Evolutionary conservation across 2,888 invertebrate species (phyloP).

Genomic region (Calameuta filiformis): DNA sequence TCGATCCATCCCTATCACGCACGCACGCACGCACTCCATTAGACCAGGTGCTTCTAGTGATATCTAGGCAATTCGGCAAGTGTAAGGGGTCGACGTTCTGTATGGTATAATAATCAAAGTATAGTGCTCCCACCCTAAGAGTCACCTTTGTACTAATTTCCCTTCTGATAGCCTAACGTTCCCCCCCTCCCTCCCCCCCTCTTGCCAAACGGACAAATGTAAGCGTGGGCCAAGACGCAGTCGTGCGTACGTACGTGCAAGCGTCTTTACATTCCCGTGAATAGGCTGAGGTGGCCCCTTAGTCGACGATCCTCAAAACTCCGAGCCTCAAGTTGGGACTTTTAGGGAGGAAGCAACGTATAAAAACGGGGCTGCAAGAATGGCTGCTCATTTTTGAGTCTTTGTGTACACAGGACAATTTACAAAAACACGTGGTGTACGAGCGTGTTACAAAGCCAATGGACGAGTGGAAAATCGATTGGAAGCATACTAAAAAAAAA

Average conservation of each 20-base stretch:
- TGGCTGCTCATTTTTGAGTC: not conserved
- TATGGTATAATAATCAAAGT: not conserved
- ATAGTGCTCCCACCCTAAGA: no score
- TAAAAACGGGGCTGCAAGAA: not conserved
- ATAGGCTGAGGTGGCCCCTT: no score
- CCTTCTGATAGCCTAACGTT: no score
- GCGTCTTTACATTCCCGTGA: no score
- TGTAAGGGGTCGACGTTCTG: not conserved
- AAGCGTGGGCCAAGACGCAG: no score
- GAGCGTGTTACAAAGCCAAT: not conserved
- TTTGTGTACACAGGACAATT: not conserved
- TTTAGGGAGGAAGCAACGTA: not conserved
- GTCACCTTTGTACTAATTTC: no score
- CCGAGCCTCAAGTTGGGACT: no score
- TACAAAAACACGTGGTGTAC: not conserved
- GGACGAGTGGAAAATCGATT: not conserved
- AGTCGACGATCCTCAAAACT: no score
- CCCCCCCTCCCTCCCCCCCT: no score
- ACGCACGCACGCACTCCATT: slow-evolving; percentile 1
- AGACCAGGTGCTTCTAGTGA: not conserved
- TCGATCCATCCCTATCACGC: not conserved
- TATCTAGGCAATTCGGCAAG: not conserved
- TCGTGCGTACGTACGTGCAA: no score
- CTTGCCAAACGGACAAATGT: no score
- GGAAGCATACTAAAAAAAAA: not conserved